Conservation (phyloP, 2,797 vertebrate genomes). For the Syngnathus rostellatus region DNA sequence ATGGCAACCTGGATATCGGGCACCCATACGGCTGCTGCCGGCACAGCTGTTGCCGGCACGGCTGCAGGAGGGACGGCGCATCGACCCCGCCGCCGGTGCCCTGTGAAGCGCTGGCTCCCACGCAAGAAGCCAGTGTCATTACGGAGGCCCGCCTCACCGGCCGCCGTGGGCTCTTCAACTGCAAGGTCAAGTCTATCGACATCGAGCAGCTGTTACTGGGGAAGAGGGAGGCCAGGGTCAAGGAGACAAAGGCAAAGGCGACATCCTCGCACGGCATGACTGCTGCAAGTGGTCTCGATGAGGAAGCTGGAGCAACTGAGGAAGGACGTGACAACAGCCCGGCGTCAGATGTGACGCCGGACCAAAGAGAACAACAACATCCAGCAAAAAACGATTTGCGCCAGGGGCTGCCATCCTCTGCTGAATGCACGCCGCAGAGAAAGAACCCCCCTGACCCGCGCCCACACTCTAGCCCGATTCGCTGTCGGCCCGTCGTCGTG, state of each 20-base stretch:
- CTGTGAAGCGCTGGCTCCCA: constrained; percentile 23
- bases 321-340: constrained; percentile 17
- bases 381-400: constrained; percentile 1
- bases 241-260: background rate
- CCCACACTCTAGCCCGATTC: constrained; percentile 6
- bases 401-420: constrained; percentile 15
- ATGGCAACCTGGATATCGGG: constrained; percentile 30
- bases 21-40: constrained; percentile 24
- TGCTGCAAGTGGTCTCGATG: constrained; percentile 15
- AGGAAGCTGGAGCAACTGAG: constrained; percentile 11
- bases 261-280: background rate
- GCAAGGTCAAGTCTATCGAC: constrained; percentile 80
- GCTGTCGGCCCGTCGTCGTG: background rate
- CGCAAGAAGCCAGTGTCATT: constrained; percentile 70
- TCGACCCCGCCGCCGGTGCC: constrained; percentile 3
- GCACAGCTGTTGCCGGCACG: constrained; percentile 16
- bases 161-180: constrained; percentile 79
- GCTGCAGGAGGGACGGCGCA: constrained; percentile 26
- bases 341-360: constrained; percentile 29
- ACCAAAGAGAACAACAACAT: constrained; percentile 32
- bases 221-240: constrained; percentile 32
- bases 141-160: constrained; percentile 77
- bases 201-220: constrained; percentile 73
- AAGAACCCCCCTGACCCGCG: background rate
- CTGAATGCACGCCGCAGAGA: constrained; percentile 21